These are phyloP conservation scores for Catagonus wagneri DNA, from an alignment of 2,113 vertebrate species.

Conservation along the genomic window DNA sequence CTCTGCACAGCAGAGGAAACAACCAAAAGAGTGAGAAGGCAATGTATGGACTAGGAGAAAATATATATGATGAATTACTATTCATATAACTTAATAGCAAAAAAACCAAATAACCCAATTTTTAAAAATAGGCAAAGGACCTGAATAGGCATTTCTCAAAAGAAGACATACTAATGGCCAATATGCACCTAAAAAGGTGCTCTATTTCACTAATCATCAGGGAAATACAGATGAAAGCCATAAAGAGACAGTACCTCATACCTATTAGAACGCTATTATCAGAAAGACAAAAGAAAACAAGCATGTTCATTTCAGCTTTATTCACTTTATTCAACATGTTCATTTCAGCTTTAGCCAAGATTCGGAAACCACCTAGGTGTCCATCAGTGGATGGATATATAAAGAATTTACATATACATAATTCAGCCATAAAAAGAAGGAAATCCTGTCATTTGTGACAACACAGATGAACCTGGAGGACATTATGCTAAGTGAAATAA, in stretches of 20 bases:
- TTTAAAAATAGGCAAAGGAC: neutral
- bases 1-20: neutral
- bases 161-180: neutral
- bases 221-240: neutral
- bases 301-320: neutral
- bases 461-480: neutral
- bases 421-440: neutral
- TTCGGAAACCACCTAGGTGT: neutral
- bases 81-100: neutral
- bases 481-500: neutral
- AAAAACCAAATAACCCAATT: neutral
- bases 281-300: neutral
- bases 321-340: neutral
- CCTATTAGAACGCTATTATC: neutral
- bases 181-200: neutral
- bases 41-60: neutral
- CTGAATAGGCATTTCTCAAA: neutral
- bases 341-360: neutral
- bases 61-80: neutral
- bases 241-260: neutral
- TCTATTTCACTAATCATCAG: neutral
- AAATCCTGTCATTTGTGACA: neutral
- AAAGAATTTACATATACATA: neutral
- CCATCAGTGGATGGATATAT: neutral
- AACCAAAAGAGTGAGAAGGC: neutral